A percentile compares a stretch with the other conserved stretches of the same genome.
phyloP scores from a whole-genome alignment of 2,113 vertebrate species.

The Plecotus auritus region DNA sequence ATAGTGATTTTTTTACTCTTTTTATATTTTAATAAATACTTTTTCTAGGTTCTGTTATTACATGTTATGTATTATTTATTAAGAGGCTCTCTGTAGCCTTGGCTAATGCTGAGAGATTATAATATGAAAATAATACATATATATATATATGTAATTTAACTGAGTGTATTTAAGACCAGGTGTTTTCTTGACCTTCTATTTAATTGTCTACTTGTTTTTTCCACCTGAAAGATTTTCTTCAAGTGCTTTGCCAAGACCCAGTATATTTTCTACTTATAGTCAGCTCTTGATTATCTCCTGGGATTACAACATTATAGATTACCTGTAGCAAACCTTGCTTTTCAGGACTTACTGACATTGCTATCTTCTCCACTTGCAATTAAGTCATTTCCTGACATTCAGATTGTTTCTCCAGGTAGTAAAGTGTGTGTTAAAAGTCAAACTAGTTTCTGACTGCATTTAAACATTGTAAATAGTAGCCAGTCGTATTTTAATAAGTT shows the following conservation, averaged over 20 bases:
- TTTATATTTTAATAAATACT: not conserved
- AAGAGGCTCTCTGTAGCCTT: not conserved
- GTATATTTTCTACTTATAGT: not conserved
- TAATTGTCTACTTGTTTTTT: conserved; percentile 49
- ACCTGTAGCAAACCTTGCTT: not conserved
- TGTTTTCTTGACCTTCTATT: conserved; percentile 26
- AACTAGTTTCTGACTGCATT: not conserved
- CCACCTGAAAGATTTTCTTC: conserved; percentile 52
- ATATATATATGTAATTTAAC: not conserved
- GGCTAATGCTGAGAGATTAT: not conserved
- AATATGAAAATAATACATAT: too few relatives aligned
- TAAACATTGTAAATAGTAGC: not conserved
- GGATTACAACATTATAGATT: conserved; percentile 32
- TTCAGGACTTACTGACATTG: not conserved
- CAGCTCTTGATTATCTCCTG: conserved; percentile 11
- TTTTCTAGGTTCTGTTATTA: not conserved
- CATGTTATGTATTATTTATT: not conserved
- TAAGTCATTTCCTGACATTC: conserved; percentile 22
- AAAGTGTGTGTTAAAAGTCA: conserved; percentile 1
- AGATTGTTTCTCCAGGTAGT: not conserved
- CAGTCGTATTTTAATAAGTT: not conserved
- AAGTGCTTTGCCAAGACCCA: not conserved
- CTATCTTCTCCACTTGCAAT: not conserved
- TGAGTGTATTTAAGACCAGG: not conserved
- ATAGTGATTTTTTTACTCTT: not conserved